Evolutionary conservation across 2,888 invertebrate species (phyloP).

Genomic region (Drosophila colorata): DNA sequence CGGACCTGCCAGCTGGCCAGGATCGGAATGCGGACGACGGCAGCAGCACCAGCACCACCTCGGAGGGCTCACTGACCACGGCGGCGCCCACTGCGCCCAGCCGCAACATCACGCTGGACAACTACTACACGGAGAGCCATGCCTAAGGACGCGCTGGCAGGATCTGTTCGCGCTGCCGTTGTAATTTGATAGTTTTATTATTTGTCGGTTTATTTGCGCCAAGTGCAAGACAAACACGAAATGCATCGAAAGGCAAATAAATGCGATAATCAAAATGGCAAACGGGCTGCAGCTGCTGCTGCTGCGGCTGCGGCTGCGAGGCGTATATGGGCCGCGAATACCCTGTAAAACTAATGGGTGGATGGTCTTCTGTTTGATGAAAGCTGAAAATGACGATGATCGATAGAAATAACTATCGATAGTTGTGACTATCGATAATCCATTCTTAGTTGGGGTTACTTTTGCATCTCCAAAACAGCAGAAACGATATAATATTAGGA

Average conservation of each 20-base stretch:
- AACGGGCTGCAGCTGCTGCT: slow-evolving; percentile 5
- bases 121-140: slow-evolving; percentile 55
- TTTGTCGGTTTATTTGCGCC: slow-evolving; percentile 49
- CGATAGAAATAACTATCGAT: no score
- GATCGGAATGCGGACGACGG: neutral
- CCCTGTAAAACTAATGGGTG: neutral
- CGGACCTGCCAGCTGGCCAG: neutral
- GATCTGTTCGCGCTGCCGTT: slow-evolving; percentile 1
- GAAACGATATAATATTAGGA: no score
- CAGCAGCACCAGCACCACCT: neutral
- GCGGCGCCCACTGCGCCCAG: slow-evolving; percentile 1
- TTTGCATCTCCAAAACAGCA: no score
- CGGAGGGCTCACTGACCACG: neutral
- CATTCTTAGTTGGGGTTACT: no score
- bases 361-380: no score
- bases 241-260: slow-evolving; percentile 68
- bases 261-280: slow-evolving; percentile 72
- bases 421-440: no score
- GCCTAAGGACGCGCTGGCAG: slow-evolving; percentile 27
- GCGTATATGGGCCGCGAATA: neutral
- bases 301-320: no score
- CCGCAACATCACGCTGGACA: slow-evolving; percentile 5
- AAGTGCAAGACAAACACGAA: slow-evolving; percentile 47
- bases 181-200: slow-evolving; percentile 43
- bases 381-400: no score